Conservation (phyloP, 1,140 invertebrate genomes). For the Drosophila funebris region DNA sequence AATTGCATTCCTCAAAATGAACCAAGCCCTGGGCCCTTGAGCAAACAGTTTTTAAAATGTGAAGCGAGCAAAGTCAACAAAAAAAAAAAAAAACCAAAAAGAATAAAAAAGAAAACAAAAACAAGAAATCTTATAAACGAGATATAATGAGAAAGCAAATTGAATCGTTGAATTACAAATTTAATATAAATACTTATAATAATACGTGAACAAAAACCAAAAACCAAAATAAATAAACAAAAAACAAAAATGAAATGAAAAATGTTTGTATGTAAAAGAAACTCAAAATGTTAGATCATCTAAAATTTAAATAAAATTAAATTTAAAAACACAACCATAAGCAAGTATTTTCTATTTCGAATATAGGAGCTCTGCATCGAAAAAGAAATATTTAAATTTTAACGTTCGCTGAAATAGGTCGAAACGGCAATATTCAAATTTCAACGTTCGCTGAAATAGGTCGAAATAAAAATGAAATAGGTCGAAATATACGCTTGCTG, state of each 20-base stretch:
- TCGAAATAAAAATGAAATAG: too few species aligned
- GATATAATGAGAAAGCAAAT: conserved; percentile 56
- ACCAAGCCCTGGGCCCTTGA: conserved; percentile 43
- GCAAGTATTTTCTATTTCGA: too few species aligned
- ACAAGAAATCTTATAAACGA: conserved; percentile 19
- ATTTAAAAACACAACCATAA: conserved; percentile 85
- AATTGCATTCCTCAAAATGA: conserved; percentile 37
- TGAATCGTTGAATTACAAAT: conserved; percentile 79
- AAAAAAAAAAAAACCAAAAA: conserved; percentile 32
- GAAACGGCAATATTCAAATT: too few species aligned
- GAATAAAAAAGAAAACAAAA: conserved; percentile 39
- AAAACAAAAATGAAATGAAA: conserved; percentile 49
- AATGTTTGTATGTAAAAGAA: conserved; percentile 83
- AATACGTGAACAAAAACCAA: conserved; percentile 47
- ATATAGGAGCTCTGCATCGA: too few species aligned
- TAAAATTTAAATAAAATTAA: conserved; percentile 83
- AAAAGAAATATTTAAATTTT: too few species aligned
- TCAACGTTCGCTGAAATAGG: too few species aligned
- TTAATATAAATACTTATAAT: conserved; percentile 58
- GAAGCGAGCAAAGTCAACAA: conserved; percentile 58
- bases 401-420: too few species aligned
- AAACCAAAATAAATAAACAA: conserved; percentile 24
- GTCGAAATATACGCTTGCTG: too few species aligned
- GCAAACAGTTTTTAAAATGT: conserved; percentile 46
- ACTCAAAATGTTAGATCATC: conserved; percentile 83